Conservation (phyloP, 1,140 invertebrate genomes). For the Zaprionus taronus region DNA sequence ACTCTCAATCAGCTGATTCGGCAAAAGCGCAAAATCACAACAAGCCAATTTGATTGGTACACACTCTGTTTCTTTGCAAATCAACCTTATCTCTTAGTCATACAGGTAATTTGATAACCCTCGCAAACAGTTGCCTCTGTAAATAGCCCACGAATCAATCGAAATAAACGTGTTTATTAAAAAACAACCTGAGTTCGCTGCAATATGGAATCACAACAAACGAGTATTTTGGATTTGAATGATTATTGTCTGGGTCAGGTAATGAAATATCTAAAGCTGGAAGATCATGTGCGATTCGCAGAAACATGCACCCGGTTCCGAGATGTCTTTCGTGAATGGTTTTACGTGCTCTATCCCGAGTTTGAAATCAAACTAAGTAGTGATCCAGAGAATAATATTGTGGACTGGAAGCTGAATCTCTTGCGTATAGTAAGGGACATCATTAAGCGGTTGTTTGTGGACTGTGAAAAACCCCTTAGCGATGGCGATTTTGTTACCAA, state of each 20-base stretch:
- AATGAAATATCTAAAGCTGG: slow-evolving; percentile 9
- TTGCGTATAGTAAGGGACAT: neutral
- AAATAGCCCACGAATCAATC: neutral
- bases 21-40: neutral
- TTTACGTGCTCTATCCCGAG: neutral
- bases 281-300: slow-evolving; percentile 12
- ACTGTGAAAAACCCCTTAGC: neutral
- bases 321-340: neutral
- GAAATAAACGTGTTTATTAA: neutral
- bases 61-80: neutral
- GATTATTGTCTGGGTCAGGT: slow-evolving; percentile 32
- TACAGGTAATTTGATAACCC: neutral
- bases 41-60: neutral
- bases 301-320: neutral
- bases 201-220: slow-evolving; percentile 1
- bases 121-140: neutral
- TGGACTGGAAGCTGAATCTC: neutral
- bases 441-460: neutral
- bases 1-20: neutral
- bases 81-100: neutral
- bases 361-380: neutral
- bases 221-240: slow-evolving; percentile 25
- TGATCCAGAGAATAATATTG: neutral
- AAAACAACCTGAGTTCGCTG: neutral
- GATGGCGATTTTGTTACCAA: neutral